Percentiles rank a stretch among this genome's conserved stretches.
Evolutionary conservation across 2,888 invertebrate genomes (phyloP).

Genomic region (Parasteatoda lunata): DNA sequence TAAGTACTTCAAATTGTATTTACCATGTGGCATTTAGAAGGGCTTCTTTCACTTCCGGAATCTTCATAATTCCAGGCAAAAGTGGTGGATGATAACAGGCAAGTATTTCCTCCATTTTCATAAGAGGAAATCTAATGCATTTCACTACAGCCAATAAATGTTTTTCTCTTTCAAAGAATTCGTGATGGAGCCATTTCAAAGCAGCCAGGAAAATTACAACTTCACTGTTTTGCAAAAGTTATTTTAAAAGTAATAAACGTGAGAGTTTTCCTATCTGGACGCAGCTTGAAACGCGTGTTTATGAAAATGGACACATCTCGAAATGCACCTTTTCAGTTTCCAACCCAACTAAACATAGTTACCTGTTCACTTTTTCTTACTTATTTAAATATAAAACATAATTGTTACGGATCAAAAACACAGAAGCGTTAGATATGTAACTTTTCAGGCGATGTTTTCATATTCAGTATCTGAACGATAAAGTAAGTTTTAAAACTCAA

Average conservation of each 20-base stretch:
- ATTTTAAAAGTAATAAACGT: too few relatives aligned
- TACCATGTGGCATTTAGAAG: constrained; percentile 80
- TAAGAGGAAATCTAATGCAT: constrained; percentile 85
- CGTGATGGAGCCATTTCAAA: constrained; percentile 84
- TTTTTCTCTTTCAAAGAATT: constrained; percentile 80
- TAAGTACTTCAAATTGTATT: neutral
- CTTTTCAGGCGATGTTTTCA: too few relatives aligned
- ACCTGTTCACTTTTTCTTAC: too few relatives aligned
- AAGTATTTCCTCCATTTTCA: constrained; percentile 86
- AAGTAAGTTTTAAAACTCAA: too few relatives aligned
- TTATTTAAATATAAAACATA: too few relatives aligned
- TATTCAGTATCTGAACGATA: too few relatives aligned
- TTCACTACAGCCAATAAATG: constrained; percentile 80
- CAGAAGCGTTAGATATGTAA: too few relatives aligned
- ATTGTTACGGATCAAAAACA: too few relatives aligned
- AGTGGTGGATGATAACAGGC: constrained; percentile 85
- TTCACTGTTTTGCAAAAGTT: constrained; percentile 76
- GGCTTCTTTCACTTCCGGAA: constrained; percentile 83
- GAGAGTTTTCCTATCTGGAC: too few relatives aligned
- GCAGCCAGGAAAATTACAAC: constrained; percentile 87
- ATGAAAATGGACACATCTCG: neutral
- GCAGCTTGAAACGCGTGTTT: too few relatives aligned
- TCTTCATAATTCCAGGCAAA: constrained; percentile 82
- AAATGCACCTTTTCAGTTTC: neutral
- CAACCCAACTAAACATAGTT: neutral